Base-by-base conservation (phyloP, 2,113 vertebrate genomes). In the Theropithecus gelada region DNA sequence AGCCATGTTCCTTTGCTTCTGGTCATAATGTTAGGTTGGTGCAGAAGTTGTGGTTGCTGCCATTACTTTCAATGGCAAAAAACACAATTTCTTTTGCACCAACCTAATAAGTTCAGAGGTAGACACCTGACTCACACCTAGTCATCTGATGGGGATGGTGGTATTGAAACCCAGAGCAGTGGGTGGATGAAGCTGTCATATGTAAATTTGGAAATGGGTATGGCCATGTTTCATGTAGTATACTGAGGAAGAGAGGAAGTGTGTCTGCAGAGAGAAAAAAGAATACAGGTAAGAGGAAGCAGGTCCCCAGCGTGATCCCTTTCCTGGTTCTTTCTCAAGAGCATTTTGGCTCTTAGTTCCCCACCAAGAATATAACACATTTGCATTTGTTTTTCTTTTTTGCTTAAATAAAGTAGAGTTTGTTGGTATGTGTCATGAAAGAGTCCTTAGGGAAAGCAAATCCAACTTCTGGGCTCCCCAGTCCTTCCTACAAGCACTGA, bases 391-490 rank as follows among this genome's bases (percentile, higher is more conserved):
- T 30, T 30, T 55, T 18, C 18, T 16, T 13, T 81, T 92, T 93
- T 64, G 12, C 66, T 85, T 70, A 32, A 0, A 13, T 32, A 50
- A 93, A 25, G 27, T 76, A 70, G 45, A 90, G 8, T n/a, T 38
- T n/a, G 5, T 32, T 79, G 27, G 23, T 66, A 52, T 43, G 59
- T 89, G 32, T 79, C 22, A 38, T n/a, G 4, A 40, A 50, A n/a
- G 50, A 43, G 40, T 61, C 23, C 27, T 55, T 6, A 27, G 4
- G 61, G 22, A 22, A 12, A 76, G 43, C 18, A 78, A 43, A 78
- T 30, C 12, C 50, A 55, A 35, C 4, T 11, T 8, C 8, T 0
- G 40, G 23, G 16, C n/a, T 87, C 25, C 4, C 0, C n/a, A 18
- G 45, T 52, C 55, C 70, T 18, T 25, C 3, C 4, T 25, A 25